Evolutionary conservation across 2,888 invertebrate genomes (phyloP).

Genomic region (Ornithoptera alexandrae): DNA sequence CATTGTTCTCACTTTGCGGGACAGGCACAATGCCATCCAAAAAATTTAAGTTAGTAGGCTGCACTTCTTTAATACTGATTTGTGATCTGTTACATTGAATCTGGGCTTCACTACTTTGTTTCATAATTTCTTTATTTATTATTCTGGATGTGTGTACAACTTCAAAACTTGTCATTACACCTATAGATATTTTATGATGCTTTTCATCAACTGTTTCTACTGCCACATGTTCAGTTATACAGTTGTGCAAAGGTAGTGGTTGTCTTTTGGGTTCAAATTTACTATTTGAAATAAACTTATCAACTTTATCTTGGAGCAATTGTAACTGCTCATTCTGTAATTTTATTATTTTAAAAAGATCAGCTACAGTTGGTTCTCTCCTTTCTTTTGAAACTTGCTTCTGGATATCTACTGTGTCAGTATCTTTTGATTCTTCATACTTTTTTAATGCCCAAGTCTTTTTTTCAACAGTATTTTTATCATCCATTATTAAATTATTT

Average conservation of each 20-base stretch:
- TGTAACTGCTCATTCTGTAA: slow-evolving; percentile 84
- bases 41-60: slow-evolving; percentile 61
- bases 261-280: slow-evolving; percentile 43
- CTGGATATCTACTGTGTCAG: slow-evolving; percentile 52
- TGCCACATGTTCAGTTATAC: slow-evolving; percentile 54
- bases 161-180: slow-evolving; percentile 87
- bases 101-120: slow-evolving; percentile 59
- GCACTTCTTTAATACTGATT: slow-evolving; percentile 67
- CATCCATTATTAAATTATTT: slow-evolving; percentile 32
- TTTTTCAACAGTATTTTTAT: slow-evolving; percentile 57
- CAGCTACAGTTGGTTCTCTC: slow-evolving; percentile 77
- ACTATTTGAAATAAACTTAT: slow-evolving; percentile 68
- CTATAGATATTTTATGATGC: slow-evolving; percentile 82
- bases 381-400: slow-evolving; percentile 62
- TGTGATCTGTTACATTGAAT: slow-evolving; percentile 70
- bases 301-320: slow-evolving; percentile 82
- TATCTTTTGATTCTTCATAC: slow-evolving; percentile 53
- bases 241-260: slow-evolving; percentile 46
- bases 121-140: slow-evolving; percentile 65
- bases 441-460: slow-evolving; percentile 64
- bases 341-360: slow-evolving; percentile 83
- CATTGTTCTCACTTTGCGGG: slow-evolving; percentile 36
- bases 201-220: slow-evolving; percentile 58
- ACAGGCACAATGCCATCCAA: slow-evolving; percentile 67
- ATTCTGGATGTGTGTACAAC: slow-evolving; percentile 75